A percentile compares a stretch with the other conserved stretches of the same genome.
Conservation (phyloP, 53 echinoderm and acorn worm genomes). For the Luidia sarsii region DNA sequence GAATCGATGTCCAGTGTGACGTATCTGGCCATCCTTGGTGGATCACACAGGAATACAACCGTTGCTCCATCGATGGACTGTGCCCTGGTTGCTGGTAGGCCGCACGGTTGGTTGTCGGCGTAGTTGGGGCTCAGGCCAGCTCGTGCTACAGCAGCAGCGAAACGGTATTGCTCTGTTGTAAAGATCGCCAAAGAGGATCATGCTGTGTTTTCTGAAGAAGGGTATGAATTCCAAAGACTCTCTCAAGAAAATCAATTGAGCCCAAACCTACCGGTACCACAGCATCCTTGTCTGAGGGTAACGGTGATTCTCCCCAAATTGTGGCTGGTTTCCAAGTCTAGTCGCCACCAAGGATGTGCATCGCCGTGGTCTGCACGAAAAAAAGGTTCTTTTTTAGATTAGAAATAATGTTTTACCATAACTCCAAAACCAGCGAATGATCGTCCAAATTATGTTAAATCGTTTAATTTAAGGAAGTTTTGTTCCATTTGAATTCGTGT, state of each 20-base stretch:
- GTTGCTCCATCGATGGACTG: constrained; percentile 1
- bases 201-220: background rate
- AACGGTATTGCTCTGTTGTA: background rate
- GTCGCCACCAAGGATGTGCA: constrained; percentile 19
- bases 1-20: constrained; percentile 16
- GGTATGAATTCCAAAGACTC: no score
- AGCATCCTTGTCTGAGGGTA: background rate
- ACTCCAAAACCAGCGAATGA: no score
- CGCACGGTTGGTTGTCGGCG: constrained; percentile 24
- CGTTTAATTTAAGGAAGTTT: no score
- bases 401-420: no score
- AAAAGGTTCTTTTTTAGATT: no score
- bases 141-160: background rate
- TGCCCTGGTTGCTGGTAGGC: constrained; percentile 11
- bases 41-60: constrained; percentile 14
- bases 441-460: no score
- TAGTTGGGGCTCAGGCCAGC: constrained; percentile 1
- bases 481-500: no score
- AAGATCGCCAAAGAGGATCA: background rate
- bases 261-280: background rate
- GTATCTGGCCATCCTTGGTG: constrained; percentile 21
- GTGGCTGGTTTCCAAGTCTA: background rate
- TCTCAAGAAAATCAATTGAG: background rate
- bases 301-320: background rate
- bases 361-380: no score